These are phyloP conservation scores for Porites evermanni DNA, from an alignment of 92 coral and sea anemone genomes.

Conservation along the genomic window DNA sequence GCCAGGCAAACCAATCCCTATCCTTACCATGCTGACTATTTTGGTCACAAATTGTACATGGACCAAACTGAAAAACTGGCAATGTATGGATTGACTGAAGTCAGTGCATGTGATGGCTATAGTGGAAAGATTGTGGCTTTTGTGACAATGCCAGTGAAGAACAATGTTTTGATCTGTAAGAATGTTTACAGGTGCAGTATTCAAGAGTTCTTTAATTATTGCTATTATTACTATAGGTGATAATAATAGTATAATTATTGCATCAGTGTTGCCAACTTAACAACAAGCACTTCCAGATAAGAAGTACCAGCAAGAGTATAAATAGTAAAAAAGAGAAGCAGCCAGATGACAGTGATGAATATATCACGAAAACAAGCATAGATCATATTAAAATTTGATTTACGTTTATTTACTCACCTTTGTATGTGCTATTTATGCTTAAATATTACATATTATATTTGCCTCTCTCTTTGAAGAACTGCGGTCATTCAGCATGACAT, in stretches of 20 bases:
- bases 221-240: constrained; percentile 1
- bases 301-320: constrained; percentile 5
- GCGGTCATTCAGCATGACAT: constrained; percentile 46
- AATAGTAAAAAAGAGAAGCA: constrained; percentile 10
- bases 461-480: not conserved
- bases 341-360: not conserved
- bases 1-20: constrained; percentile 62
- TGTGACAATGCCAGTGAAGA: constrained; percentile 76
- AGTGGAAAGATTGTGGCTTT: constrained; percentile 67
- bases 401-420: no score
- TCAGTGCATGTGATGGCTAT: constrained; percentile 75
- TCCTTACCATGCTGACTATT: constrained; percentile 67
- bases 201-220: not conserved
- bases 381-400: no score
- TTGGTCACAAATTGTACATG: constrained; percentile 71
- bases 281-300: constrained; percentile 7
- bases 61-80: constrained; percentile 72
- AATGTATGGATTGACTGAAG: constrained; percentile 72
- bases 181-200: constrained; percentile 60
- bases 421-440: no score
- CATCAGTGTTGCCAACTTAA: not conserved
- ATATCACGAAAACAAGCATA: constrained; percentile 4
- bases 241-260: constrained; percentile 6
- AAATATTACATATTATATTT: not conserved
- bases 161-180: constrained; percentile 61